A percentile compares a stretch with the other conserved stretches of the same genome.
These are phyloP conservation scores for Pyrocoelia pectoralis DNA, from an alignment of 2,888 invertebrate genomes.

Conservation along the genomic window DNA sequence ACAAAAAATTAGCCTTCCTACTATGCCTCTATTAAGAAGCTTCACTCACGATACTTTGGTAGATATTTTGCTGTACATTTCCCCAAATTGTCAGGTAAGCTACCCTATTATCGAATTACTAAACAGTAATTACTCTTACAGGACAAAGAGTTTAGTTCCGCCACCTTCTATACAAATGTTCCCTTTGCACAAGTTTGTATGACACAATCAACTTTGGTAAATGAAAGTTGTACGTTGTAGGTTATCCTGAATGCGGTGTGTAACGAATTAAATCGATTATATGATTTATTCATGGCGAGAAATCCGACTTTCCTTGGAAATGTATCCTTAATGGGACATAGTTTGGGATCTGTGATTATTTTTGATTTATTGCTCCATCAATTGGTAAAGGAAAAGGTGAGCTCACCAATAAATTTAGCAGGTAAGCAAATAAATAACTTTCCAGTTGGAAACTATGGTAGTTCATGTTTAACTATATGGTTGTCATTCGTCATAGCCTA, in stretches of 20 bases:
- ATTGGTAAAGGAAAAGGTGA: constrained; percentile 23
- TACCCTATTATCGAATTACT: background rate
- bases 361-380: constrained; percentile 94
- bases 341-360: constrained; percentile 92
- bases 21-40: constrained; percentile 86
- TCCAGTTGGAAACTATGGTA: no score
- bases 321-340: constrained; percentile 91
- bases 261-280: constrained; percentile 84
- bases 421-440: background rate
- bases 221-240: constrained; percentile 59
- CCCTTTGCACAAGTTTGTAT: constrained; percentile 11
- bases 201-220: no score
- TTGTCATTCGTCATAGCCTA: no score
- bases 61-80: constrained; percentile 94
- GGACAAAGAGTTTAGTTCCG: no score
- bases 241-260: constrained; percentile 91
- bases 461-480: no score
- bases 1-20: constrained; percentile 86
- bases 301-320: constrained; percentile 87
- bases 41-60: constrained; percentile 95
- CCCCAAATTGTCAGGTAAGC: constrained; percentile 82
- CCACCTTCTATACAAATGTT: background rate
- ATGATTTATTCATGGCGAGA: constrained; percentile 74
- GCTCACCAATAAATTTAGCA: no score
- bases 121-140: no score